phyloP scores from a whole-genome alignment of 2,113 vertebrate species.

The Cyprinodon brontotheroides region DNA sequence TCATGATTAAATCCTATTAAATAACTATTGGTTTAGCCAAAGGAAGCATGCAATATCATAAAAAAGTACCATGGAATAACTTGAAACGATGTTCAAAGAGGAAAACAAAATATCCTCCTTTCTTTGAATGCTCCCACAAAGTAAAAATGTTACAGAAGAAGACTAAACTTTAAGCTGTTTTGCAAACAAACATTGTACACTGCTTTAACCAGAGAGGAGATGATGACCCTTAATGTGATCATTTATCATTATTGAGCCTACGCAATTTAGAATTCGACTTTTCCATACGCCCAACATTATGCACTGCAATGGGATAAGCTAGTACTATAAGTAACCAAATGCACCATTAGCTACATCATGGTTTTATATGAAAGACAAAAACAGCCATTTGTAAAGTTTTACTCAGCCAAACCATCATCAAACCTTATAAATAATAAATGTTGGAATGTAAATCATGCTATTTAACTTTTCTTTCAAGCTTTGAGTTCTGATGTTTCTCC shows the following conservation, averaged over 20 bases:
- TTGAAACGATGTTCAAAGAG: too few relatives aligned
- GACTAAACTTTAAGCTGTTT: background rate
- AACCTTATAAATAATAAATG: background rate
- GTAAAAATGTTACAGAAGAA: background rate
- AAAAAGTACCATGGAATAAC: too few relatives aligned
- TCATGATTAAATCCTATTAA: too few relatives aligned
- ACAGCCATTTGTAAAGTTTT: background rate
- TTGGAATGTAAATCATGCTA: background rate
- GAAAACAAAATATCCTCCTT: background rate
- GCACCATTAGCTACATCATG: background rate
- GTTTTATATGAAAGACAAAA: background rate
- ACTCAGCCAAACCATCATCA: background rate
- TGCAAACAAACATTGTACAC: background rate
- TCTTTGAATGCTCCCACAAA: background rate
- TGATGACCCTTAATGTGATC: background rate
- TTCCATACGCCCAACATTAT: too few relatives aligned
- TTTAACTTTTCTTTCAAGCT: background rate
- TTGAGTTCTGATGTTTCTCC: background rate
- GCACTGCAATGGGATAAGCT: too few relatives aligned
- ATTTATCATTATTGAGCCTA: too few relatives aligned
- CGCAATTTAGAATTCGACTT: too few relatives aligned
- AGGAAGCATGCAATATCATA: too few relatives aligned
- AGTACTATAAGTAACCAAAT: background rate
- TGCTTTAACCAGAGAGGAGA: background rate
- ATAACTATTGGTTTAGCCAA: too few relatives aligned